Base-by-base conservation (phyloP, 2,888 invertebrate species). In the Drosophila cognata region DNA sequence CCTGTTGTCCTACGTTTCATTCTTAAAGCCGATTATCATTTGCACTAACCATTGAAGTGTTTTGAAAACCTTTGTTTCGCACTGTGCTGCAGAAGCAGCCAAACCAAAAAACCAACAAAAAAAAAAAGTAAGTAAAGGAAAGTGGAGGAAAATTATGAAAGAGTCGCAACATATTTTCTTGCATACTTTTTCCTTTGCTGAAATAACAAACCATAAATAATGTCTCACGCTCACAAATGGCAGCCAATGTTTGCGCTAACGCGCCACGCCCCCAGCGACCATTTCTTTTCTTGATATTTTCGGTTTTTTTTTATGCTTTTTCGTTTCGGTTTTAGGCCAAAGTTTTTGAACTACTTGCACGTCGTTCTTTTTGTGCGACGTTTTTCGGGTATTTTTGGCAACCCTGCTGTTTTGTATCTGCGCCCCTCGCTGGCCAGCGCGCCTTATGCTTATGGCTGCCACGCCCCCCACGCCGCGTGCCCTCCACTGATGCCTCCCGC, bases 191-290 rank as follows among this genome's bases (percentile, higher is more conserved):
- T 56, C 57, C 56, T 81, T 69, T 82, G 78, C 82, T 77, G 81
- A 91, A 91, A 92, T 90, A 91, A 91, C 90, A 91, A 91, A 92
- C 91, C 92, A 92, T 91, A 92, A 91, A 91, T 92, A 92, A 91
- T 90, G 89, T 89, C 84, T 82, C 79, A 77, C 87, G 84, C 88
- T 88, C 82, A 80, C 76, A 84, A 90, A 90, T 88, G 89, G 89
- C 90, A 88, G 89, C 86, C 87, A 87, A 88, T 90, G 90, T 77
- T 83, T 70, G 81, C 70, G 67, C 52, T 52, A 38, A 51, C 65
- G 68, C 68, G 71, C 76, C 81, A 77, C 90, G 86, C 82, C 84
- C 48, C 71, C 62, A 57, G 56, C 76, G 62, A 56, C 71, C 71
- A 74, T 78, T 74, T 59, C 68, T 65, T 61, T 60, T 25, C 46